Evolutionary conservation across 2,113 vertebrate species (phyloP), one percentile per base, ranked within the genome.

Genomic region (Plectropomus leopardus): DNA sequence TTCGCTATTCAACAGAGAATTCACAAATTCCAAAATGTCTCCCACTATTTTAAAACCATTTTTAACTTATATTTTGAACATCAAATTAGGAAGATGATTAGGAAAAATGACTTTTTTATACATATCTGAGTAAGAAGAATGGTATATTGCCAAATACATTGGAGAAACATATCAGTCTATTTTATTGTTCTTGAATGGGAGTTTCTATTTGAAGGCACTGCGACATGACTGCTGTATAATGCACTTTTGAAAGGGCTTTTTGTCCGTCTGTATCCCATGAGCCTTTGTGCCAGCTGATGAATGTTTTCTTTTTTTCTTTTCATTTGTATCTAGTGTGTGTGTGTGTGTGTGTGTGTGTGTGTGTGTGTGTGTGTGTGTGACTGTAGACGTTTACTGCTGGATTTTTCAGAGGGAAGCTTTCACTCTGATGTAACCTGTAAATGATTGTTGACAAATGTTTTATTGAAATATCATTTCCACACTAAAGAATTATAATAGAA

Each of bases 211-310:
- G 21, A 82, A 83, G 55, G 72, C 55, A 59, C 71, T 67, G 53
- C 24, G 30, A 67, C 67, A 24, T 15, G 30, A 75, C 78, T 60
- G 74, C 24, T 79, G 55, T 78, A 3, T 73, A 23, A 83, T 84
- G 86, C 88, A 91, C 87, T 89, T 89, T 86, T 80, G n/a, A 82
- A 88, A 73, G 53, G 73, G 76, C 60, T 76, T 77, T 80, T 61
- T 70, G 76, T 87, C 42, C 16, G 65, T 67, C 42, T 72, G 71
- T 83, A 47, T 80, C 80, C 57, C 60, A 83, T 36, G 40, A 87
- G 79, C 76, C 79, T 88, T 76, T 77, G 84, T 83, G 68, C 76
- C 78, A 73, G 77, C 50, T 71, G 26, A 68, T 79, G 34, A 69
- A 78, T 89, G 78, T 66, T 36, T 34, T 30, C 11, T 5, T 11